Conservation (phyloP, 2,797 vertebrate genomes). For the Trichosurus vulpecula region DNA sequence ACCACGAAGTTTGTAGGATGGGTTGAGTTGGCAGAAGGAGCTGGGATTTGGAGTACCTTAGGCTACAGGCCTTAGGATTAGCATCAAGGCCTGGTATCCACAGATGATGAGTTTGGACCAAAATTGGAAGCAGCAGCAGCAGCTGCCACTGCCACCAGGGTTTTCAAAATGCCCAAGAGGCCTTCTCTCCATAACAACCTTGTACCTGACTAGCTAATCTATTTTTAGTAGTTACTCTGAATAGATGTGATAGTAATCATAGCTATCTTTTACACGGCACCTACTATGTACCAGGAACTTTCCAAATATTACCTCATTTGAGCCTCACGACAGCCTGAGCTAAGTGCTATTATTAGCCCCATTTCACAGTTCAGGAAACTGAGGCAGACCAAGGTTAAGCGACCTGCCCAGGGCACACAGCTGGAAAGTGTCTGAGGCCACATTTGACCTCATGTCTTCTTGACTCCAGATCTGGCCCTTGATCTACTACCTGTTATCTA, state of each 20-base stretch:
- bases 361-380: neutral
- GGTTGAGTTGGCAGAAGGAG: neutral
- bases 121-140: neutral
- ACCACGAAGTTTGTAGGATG: neutral
- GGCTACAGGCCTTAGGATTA: neutral
- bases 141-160: neutral
- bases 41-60: neutral
- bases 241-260: no score
- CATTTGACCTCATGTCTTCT: neutral
- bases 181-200: neutral
- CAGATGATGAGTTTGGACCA: neutral
- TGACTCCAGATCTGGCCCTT: no score
- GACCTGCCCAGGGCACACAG: neutral
- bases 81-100: neutral
- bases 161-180: neutral
- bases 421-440: neutral
- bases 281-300: neutral
- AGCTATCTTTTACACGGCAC: neutral
- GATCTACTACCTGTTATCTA: no score
- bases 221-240: neutral
- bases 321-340: neutral
- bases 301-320: neutral
- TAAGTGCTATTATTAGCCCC: neutral
- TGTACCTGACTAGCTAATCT: neutral
- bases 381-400: neutral